Conservation (phyloP, 2,888 invertebrate species). For the Carabus problematicus region DNA sequence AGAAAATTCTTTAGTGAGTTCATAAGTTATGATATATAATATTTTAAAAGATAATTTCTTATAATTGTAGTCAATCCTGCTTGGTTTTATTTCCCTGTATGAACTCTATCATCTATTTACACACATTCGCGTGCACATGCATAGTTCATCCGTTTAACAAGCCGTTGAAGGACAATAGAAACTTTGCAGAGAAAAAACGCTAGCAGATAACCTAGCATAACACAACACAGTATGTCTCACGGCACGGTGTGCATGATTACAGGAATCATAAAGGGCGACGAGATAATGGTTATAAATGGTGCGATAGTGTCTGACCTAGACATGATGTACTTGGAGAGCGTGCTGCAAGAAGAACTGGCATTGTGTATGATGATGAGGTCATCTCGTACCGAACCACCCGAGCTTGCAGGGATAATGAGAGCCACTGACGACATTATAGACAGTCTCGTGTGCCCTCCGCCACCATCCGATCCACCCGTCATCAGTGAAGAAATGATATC, state of each 20-base stretch:
- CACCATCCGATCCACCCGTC: constrained; percentile 91
- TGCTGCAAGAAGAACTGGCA: constrained; percentile 91
- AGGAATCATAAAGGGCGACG: constrained; percentile 98
- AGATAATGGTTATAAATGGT: constrained; percentile 98
- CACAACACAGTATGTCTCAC: background rate
- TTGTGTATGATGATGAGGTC: constrained; percentile 97
- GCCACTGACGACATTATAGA: constrained; percentile 97
- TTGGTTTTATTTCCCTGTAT: no score
- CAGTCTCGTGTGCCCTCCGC: constrained; percentile 94
- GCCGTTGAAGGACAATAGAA: background rate
- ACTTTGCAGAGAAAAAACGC: no score
- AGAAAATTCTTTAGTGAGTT: no score
- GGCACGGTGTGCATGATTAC: constrained; percentile 48
- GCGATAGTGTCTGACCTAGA: constrained; percentile 97
- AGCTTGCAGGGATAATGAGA: constrained; percentile 77
- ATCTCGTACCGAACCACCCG: constrained; percentile 82
- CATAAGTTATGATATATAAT: no score
- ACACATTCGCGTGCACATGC: no score
- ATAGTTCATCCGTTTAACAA: background rate
- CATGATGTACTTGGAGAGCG: constrained; percentile 99
- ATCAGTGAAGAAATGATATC: constrained; percentile 97
- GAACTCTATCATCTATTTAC: no score
- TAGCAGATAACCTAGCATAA: no score
- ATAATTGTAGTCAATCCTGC: no score
- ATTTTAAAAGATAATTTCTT: no score